Evolutionary conservation across 2,888 invertebrate species (phyloP), one percentile per base, ranked within the genome.

Genomic region (Colletes collaris): DNA sequence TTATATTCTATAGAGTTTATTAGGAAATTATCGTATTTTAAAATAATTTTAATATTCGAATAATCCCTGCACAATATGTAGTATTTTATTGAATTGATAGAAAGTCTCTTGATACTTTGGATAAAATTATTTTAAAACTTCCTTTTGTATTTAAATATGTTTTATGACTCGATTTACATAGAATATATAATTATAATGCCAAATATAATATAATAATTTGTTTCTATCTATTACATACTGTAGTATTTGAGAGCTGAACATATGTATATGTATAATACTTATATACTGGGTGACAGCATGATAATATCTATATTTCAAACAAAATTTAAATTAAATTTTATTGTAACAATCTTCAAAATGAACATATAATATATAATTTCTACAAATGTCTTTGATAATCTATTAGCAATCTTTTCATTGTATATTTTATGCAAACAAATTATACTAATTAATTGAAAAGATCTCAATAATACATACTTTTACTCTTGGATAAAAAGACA

Each of bases 251-350:
- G 8, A 60, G 16, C n/a, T 63, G 53, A 27, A 27, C 27, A 27
- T 13, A 65, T 68, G 58, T 59, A 68, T 19, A 62, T 75, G 19
- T 68, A 49, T 50, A 70, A 56, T 53, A 69, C 44, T 69, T 65
- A 62, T 76, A 66, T 65, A 70, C 62, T 67, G 66, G 52, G 56
- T 71, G 63, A 78, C 56, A 77, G 44, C 46, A 71, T 35, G 55
- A 77, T 70, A 67, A 79, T 71, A 79, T 35, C 49, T 70, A 10
- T 65, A 37, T 70, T 65, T 55, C 13, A 66, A 59, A 46, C 1
- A 4, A 64, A 13, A 6, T 60, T 65, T 64, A 10, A 64, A 50
- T 55, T 44, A 64, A 44, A 50, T 63, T 77, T 56, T 10, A 66
- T 76, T 67, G 58, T 72, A 50, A 52, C 10, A 46, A 67, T 46